phyloP scores from a whole-genome alignment of 2,113 vertebrate species.

The Pardalotus punctatus region DNA sequence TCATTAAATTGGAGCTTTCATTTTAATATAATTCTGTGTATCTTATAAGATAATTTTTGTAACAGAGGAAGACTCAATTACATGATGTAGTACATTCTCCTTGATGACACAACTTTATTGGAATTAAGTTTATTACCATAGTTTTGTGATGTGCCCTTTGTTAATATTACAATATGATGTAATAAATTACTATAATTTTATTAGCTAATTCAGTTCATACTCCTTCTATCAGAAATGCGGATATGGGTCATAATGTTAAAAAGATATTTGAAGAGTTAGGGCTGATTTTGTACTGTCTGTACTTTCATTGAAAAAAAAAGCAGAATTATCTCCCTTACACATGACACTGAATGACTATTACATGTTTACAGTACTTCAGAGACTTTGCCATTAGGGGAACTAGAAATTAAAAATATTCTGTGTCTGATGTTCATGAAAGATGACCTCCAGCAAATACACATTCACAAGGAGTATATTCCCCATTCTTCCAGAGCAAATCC shows the following conservation, averaged over 20 bases:
- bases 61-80: not conserved
- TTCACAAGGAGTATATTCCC: not conserved
- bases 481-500: not conserved
- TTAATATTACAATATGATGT: not conserved
- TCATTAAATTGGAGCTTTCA: not conserved
- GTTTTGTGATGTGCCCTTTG: not conserved
- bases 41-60: constrained; percentile 28
- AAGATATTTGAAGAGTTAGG: not conserved
- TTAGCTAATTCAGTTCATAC: not conserved
- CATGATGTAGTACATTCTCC: not conserved
- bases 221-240: not conserved
- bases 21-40: not conserved
- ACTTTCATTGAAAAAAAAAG: not conserved
- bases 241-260: not conserved
- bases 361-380: not conserved
- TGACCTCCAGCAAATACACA: not conserved
- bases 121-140: constrained; percentile 29
- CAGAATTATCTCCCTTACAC: not conserved
- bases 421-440: not conserved
- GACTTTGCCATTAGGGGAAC: not conserved
- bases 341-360: not conserved
- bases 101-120: constrained; percentile 14
- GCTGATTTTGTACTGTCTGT: not conserved
- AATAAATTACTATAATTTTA: constrained; percentile 31
- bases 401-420: not conserved